Conservation (phyloP, 2,888 invertebrate genomes). For the Lapara coniferarum region DNA sequence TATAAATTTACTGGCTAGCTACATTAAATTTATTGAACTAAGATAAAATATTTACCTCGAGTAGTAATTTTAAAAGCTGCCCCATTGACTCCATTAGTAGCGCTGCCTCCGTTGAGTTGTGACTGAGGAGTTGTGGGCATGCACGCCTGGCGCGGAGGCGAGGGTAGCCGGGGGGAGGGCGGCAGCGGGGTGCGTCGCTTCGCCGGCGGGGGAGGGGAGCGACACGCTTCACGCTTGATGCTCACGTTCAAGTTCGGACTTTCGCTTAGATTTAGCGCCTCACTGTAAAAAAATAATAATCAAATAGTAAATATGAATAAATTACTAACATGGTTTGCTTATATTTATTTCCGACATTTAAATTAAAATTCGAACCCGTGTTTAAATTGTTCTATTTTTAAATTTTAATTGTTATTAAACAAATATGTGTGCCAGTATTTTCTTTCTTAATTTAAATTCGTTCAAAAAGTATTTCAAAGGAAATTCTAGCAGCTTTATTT, state of each 20-base stretch:
- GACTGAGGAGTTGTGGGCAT: conserved; percentile 40
- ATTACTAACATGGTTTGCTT: too few relatives aligned
- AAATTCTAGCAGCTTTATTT: background rate
- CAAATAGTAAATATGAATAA: too few relatives aligned
- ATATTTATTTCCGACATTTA: too few relatives aligned
- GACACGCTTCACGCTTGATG: conserved; percentile 75
- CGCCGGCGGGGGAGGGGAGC: conserved; percentile 85
- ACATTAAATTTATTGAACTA: background rate
- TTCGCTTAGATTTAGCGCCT: conserved; percentile 92
- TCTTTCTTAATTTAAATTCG: background rate
- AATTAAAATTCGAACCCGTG: too few relatives aligned
- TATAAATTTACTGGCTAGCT: too few relatives aligned
- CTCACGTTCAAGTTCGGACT: conserved; percentile 74
- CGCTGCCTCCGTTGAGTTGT: conserved; percentile 32
- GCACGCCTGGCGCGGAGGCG: conserved; percentile 46
- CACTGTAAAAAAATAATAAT: conserved; percentile 75
- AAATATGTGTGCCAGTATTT: conserved; percentile 26
- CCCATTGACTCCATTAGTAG: conserved; percentile 69
- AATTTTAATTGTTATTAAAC: too few relatives aligned
- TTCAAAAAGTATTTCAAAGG: background rate
- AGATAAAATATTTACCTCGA: conserved; percentile 81
- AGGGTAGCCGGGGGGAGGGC: conserved; percentile 57
- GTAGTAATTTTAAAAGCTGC: conserved; percentile 95
- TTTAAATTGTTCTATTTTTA: too few relatives aligned
- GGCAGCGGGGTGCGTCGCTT: conserved; percentile 79